phyloP scores from a whole-genome alignment of 2,797 vertebrate species.

The Chaetodon trifasciatus region DNA sequence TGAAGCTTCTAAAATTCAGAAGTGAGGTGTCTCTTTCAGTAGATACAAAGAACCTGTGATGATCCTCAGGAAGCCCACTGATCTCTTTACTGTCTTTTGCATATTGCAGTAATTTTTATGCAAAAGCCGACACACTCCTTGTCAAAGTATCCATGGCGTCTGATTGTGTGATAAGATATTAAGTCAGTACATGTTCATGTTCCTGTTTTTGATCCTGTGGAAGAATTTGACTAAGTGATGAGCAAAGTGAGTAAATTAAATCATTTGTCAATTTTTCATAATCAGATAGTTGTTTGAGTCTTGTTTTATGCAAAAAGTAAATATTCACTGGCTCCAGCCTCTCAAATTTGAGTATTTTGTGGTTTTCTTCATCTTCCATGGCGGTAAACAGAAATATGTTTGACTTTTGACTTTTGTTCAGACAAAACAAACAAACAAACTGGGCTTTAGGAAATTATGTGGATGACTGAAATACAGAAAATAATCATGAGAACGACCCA shows the following conservation, averaged over 20 bases:
- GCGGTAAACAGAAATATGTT: neutral
- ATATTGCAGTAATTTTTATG: slow-evolving; percentile 4
- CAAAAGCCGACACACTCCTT: slow-evolving; percentile 20
- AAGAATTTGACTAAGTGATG: slow-evolving; percentile 21
- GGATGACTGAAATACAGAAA: neutral
- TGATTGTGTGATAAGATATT: slow-evolving; percentile 52
- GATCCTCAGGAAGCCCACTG: neutral
- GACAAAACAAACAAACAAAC: neutral
- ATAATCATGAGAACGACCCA: neutral
- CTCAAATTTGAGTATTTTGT: neutral
- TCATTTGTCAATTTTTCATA: neutral
- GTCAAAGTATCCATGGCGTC: slow-evolving; percentile 25
- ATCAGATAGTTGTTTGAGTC: neutral
- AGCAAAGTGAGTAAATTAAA: neutral
- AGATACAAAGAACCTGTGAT: neutral
- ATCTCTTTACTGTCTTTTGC: neutral
- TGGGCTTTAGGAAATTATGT: neutral
- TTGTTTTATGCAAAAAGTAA: neutral
- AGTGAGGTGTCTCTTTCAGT: neutral
- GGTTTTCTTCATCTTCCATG: neutral
- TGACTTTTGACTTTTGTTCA: neutral
- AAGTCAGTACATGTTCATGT: slow-evolving; percentile 43
- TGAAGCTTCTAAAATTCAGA: slow-evolving; percentile 5
- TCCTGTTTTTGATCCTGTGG: slow-evolving; percentile 29
- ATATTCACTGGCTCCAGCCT: neutral